phyloP scores from a whole-genome alignment of 2,113 vertebrate species.

The Entosphenus tridentatus region DNA sequence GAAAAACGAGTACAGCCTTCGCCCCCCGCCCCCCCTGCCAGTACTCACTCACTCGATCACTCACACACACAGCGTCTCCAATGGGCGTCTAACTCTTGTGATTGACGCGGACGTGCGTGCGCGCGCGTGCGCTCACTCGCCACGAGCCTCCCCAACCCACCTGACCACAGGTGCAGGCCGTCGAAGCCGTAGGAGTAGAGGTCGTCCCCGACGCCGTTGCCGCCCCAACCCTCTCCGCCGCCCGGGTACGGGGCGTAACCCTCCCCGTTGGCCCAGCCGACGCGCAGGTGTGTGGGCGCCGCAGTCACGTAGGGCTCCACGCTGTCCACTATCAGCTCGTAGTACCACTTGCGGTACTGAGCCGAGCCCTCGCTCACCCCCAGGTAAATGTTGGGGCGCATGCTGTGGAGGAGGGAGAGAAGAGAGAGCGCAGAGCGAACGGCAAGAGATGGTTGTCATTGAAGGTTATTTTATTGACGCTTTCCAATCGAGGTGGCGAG shows the following conservation, averaged over 20 bases:
- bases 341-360: constrained; percentile 90
- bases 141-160: constrained; percentile 18
- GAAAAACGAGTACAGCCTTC: too few relatives aligned
- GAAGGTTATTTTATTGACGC: too few relatives aligned
- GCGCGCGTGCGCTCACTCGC: too few relatives aligned
- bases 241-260: constrained; percentile 66
- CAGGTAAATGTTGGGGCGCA: constrained; percentile 78
- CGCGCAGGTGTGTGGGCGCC: constrained; percentile 62
- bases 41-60: too few relatives aligned
- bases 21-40: too few relatives aligned
- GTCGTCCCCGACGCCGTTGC: constrained; percentile 74
- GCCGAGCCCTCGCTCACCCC: constrained; percentile 77
- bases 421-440: too few relatives aligned
- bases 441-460: too few relatives aligned
- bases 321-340: constrained; percentile 73
- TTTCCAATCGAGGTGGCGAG: too few relatives aligned
- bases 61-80: too few relatives aligned
- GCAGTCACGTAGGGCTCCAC: constrained; percentile 56
- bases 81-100: too few relatives aligned
- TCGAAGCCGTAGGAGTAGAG: constrained; percentile 80
- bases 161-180: constrained; percentile 84
- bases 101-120: too few relatives aligned
- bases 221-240: constrained; percentile 72
- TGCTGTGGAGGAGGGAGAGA: constrained; percentile 24
- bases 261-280: constrained; percentile 78